Evolutionary conservation across 2,797 vertebrate genomes (phyloP).

Genomic region (Sternotherus odoratus): DNA sequence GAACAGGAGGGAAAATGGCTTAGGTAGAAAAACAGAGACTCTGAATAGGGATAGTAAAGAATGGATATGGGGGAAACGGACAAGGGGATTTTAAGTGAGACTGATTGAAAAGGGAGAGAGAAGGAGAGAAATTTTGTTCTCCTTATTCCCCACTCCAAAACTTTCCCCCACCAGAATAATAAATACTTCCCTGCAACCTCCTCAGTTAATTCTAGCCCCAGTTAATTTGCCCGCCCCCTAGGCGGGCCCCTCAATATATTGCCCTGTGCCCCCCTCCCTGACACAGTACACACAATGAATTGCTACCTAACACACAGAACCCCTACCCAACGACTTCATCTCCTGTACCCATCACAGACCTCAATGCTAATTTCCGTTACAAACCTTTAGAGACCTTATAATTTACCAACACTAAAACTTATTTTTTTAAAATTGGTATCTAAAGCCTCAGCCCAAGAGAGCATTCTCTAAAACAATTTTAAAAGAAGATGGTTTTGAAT

Average conservation of each 20-base stretch:
- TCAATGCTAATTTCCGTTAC: neutral
- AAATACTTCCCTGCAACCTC: neutral
- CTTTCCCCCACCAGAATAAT: neutral
- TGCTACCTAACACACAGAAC: neutral
- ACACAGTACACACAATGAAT: neutral
- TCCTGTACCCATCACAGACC: neutral
- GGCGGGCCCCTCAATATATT: neutral
- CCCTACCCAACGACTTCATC: neutral
- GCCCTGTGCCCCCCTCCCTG: neutral
- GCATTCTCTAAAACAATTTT: neutral
- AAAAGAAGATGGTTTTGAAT: neutral
- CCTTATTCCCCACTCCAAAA: neutral
- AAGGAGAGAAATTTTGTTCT: rapidly evolving
- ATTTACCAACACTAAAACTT: neutral
- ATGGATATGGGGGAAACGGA: neutral
- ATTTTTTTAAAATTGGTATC: neutral
- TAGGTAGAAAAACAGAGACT: neutral
- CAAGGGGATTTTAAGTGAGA: neutral
- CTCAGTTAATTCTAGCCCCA: neutral
- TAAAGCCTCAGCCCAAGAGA: neutral
- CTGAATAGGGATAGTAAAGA: neutral
- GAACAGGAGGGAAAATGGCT: rapidly evolving
- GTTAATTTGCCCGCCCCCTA: neutral
- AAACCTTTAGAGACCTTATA: neutral
- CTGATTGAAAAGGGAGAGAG: neutral